Conservation (phyloP, 2,888 invertebrate genomes). For the Mechanitis mazaeus region DNA sequence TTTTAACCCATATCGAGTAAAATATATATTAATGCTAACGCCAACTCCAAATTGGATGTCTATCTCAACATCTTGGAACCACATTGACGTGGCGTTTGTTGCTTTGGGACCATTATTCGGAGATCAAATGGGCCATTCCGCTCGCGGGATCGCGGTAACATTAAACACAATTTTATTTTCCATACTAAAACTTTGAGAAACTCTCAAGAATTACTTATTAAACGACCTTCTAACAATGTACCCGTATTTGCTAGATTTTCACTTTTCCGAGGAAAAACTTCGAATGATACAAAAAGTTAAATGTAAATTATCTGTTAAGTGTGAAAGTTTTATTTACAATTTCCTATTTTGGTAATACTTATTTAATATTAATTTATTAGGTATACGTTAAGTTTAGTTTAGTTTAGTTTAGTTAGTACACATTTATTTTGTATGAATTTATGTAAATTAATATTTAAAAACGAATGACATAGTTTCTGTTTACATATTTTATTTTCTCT, state of each 20-base stretch:
- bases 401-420: too few species aligned
- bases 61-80: slow-evolving; percentile 42
- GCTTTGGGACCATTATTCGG: slow-evolving; percentile 51
- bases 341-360: too few species aligned
- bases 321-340: too few species aligned
- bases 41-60: slow-evolving; percentile 9
- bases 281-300: not conserved
- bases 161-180: slow-evolving; percentile 57
- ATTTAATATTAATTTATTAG: too few species aligned
- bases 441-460: too few species aligned
- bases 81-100: slow-evolving; percentile 53
- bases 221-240: slow-evolving; percentile 21
- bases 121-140: slow-evolving; percentile 62
- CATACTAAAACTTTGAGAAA: slow-evolving; percentile 44
- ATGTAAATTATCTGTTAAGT: not conserved
- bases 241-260: slow-evolving; percentile 20
- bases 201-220: slow-evolving; percentile 47
- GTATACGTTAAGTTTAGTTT: too few species aligned
- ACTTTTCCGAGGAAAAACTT: slow-evolving; percentile 8
- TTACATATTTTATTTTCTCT: too few species aligned
- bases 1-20: too few species aligned
- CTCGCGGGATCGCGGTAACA: slow-evolving; percentile 44
- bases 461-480: too few species aligned
- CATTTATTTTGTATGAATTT: too few species aligned
- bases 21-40: not conserved